Percentiles rank a stretch among this genome's conserved stretches.
Evolutionary conservation across 1,140 invertebrate species (phyloP).

Genomic region (Brachionus paranguensis): DNA sequence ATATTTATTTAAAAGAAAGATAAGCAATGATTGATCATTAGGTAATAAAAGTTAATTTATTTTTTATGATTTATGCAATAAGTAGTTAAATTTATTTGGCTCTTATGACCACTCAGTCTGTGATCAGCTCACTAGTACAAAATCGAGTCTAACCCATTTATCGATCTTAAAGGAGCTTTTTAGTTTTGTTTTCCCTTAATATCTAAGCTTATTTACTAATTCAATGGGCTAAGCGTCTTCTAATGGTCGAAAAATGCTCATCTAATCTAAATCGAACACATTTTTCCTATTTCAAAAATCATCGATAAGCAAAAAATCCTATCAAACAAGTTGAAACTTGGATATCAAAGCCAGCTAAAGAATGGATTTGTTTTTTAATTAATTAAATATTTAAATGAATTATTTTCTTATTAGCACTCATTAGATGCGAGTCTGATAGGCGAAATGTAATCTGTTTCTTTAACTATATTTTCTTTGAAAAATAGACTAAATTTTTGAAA

Average conservation of each 20-base stretch:
- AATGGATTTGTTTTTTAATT: neutral
- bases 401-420: neutral
- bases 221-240: neutral
- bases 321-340: neutral
- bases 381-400: neutral
- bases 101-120: neutral
- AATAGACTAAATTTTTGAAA: neutral
- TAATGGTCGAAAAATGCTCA: neutral
- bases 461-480: neutral
- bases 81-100: neutral
- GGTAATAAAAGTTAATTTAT: neutral
- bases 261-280: neutral
- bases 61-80: neutral
- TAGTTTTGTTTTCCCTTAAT: neutral
- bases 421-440: neutral
- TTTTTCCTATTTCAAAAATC: neutral
- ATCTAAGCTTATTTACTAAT: neutral
- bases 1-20: neutral
- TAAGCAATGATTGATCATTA: neutral
- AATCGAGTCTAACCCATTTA: neutral
- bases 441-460: neutral
- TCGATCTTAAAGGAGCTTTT: neutral
- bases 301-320: conserved; percentile 10
- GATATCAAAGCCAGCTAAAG: neutral
- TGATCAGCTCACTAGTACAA: neutral